These are phyloP conservation scores for Plagodis pulveraria DNA, from an alignment of 2,888 invertebrate species.

Conservation along the genomic window DNA sequence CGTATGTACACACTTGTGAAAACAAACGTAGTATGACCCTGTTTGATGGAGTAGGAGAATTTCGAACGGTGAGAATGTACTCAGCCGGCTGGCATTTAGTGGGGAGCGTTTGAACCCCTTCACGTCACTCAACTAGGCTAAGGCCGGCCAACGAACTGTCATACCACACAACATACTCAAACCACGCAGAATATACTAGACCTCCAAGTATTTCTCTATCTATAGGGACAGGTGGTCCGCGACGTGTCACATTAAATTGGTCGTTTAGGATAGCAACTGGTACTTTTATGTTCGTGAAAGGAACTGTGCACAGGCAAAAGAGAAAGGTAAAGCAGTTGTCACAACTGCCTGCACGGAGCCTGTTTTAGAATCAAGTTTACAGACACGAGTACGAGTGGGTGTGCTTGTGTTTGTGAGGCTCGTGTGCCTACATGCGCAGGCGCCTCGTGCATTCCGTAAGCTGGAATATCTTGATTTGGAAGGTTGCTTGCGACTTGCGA, in stretches of 20 bases:
- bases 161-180: conserved; percentile 37
- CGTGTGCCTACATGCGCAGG: conserved; percentile 14
- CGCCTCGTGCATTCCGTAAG: conserved; percentile 26
- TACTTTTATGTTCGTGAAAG: conserved; percentile 64
- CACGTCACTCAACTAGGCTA: conserved; percentile 79
- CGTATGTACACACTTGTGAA: conserved; percentile 24
- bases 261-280: conserved; percentile 45
- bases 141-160: conserved; percentile 78
- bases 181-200: conserved; percentile 49
- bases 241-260: conserved; percentile 48
- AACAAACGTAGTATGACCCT: conserved; percentile 50
- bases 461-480: conserved; percentile 22
- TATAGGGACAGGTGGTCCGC: conserved; percentile 26
- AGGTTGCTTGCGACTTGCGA: too few relatives aligned
- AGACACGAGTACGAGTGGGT: conserved; percentile 26
- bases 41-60: conserved; percentile 57
- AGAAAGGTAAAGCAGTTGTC: conserved; percentile 61
- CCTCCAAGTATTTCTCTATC: conserved; percentile 43
- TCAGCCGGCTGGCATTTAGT: conserved; percentile 54
- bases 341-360: conserved; percentile 44
- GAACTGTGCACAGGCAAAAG: conserved; percentile 64
- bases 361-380: conserved; percentile 53
- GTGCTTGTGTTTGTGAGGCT: conserved; percentile 24
- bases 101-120: conserved; percentile 69
- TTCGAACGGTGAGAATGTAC: conserved; percentile 57